Evolutionary conservation across 2,113 vertebrate genomes (phyloP).

Genomic region (Gallinago paraguaiae): DNA sequence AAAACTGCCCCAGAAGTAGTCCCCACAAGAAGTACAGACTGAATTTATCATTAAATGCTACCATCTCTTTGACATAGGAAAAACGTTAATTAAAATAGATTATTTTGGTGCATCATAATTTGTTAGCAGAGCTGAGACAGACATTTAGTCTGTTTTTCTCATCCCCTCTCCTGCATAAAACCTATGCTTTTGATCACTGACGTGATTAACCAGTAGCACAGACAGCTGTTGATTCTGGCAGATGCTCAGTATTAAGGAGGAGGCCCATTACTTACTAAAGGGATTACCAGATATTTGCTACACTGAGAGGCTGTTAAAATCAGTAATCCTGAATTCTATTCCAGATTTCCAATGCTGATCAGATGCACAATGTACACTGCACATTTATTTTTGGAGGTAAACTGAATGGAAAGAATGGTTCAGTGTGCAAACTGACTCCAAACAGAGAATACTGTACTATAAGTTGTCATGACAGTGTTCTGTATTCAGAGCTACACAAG

Average conservation of each 20-base stretch:
- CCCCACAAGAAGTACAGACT: neutral
- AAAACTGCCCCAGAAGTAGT: neutral
- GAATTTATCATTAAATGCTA: neutral
- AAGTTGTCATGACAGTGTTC: neutral
- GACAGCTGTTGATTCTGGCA: neutral
- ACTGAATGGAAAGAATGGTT: neutral
- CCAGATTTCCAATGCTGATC: neutral
- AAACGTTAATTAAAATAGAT: neutral
- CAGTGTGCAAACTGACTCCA: neutral
- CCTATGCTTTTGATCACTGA: neutral
- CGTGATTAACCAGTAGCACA: neutral
- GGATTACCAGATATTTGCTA: neutral
- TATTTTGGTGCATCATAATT: neutral
- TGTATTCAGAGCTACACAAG: neutral
- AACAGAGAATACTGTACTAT: neutral
- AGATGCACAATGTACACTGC: neutral
- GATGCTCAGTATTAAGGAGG: neutral
- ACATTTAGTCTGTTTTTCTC: neutral
- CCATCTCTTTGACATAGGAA: neutral
- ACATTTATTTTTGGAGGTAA: neutral
- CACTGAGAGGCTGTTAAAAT: neutral
- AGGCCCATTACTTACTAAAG: neutral
- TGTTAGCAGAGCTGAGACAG: neutral
- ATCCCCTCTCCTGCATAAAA: rapidly evolving
- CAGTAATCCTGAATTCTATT: neutral